These are phyloP conservation scores for Helicoverpa zea DNA, from an alignment of 1,140 invertebrate genomes.

Conservation along the genomic window DNA sequence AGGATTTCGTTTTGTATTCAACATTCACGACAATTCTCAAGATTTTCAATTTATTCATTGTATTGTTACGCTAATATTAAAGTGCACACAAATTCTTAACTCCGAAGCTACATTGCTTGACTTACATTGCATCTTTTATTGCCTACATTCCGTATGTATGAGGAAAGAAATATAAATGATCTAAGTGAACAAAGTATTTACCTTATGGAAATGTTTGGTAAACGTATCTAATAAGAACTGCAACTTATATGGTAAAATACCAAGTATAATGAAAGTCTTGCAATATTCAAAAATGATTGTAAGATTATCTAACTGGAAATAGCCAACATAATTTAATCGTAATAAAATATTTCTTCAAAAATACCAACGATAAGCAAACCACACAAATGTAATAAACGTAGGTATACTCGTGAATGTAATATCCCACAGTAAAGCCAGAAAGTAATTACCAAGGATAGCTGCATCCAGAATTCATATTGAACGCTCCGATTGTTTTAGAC, in stretches of 20 bases:
- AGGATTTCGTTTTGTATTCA: constrained; percentile 14
- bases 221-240: no score
- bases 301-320: no score
- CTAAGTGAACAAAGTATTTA: no score
- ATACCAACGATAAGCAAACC: no score
- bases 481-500: constrained; percentile 26
- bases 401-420: constrained; percentile 15
- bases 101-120: neutral
- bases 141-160: no score
- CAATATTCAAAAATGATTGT: no score
- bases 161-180: no score
- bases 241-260: no score
- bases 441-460: constrained; percentile 28
- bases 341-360: no score
- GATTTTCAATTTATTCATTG: constrained; percentile 26
- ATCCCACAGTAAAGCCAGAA: constrained; percentile 13
- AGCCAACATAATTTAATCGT: no score
- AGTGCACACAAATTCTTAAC: constrained; percentile 8
- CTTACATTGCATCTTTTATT: neutral
- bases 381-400: neutral
- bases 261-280: no score
- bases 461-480: constrained; percentile 35
- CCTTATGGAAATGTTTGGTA: no score
- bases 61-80: constrained; percentile 44
- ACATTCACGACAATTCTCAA: constrained; percentile 30